A percentile compares a stretch with the other conserved stretches of the same genome.
Evolutionary conservation across 2,888 invertebrate genomes (phyloP).

Genomic region (Scaptodrosophila latifasciaeformis): DNA sequence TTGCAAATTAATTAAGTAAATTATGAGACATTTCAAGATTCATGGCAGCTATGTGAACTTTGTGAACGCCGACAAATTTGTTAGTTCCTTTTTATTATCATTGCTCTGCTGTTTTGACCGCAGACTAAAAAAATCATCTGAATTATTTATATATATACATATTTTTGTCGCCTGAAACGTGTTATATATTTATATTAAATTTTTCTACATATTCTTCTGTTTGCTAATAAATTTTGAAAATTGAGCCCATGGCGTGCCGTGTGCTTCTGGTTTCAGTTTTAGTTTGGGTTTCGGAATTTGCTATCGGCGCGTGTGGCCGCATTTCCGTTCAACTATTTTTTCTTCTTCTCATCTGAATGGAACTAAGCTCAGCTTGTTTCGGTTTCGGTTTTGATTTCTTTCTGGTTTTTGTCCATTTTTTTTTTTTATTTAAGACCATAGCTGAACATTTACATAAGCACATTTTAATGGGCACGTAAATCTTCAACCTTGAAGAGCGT

Average conservation of each 20-base stretch:
- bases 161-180: slow-evolving; percentile 26
- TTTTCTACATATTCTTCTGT: no score
- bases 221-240: not conserved
- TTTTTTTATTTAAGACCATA: slow-evolving; percentile 1
- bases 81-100: slow-evolving; percentile 28
- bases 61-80: slow-evolving; percentile 36
- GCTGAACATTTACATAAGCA: not conserved
- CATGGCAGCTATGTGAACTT: slow-evolving; percentile 53
- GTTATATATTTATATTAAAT: slow-evolving; percentile 8
- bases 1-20: slow-evolving; percentile 16
- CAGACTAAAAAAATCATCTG: no score
- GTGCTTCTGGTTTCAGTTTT: not conserved
- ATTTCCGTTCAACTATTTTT: slow-evolving; percentile 24
- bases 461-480: slow-evolving; percentile 5
- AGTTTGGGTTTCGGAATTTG: no score
- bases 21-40: slow-evolving; percentile 51
- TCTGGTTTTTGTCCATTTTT: no score
- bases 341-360: no score
- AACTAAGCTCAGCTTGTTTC: no score
- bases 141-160: no score
- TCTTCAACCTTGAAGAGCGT: slow-evolving; percentile 31
- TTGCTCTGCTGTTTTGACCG: not conserved
- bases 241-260: not conserved
- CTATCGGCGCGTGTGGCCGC: slow-evolving; percentile 17
- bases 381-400: no score